Conservation (phyloP, 2,113 vertebrate species). For the Gadus macrocephalus region DNA sequence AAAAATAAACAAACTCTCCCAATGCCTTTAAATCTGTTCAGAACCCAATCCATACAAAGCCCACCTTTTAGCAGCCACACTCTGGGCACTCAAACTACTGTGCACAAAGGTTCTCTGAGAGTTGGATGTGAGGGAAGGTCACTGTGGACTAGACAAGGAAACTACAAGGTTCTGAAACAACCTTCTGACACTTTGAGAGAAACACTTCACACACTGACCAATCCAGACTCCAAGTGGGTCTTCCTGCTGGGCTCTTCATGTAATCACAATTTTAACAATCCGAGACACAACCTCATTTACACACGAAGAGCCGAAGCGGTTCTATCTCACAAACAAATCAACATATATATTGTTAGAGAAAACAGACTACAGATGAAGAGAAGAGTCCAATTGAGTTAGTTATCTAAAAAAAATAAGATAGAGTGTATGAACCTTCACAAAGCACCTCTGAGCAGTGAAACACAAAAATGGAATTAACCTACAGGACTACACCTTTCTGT, state of each 20-base stretch:
- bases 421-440: too few relatives aligned
- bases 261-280: constrained; percentile 10
- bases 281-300: constrained; percentile 12
- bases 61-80: constrained; percentile 46
- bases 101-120: too few relatives aligned
- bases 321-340: constrained; percentile 47
- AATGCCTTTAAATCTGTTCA: constrained; percentile 69
- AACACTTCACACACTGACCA: too few relatives aligned
- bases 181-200: constrained; percentile 13
- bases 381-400: too few relatives aligned
- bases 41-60: constrained; percentile 56
- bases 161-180: background rate
- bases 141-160: too few relatives aligned
- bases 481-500: too few relatives aligned
- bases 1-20: constrained; percentile 63
- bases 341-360: constrained; percentile 32
- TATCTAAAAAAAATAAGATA: too few relatives aligned
- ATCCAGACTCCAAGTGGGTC: too few relatives aligned
- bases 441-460: too few relatives aligned
- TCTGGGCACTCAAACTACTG: constrained; percentile 10
- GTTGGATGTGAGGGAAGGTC: too few relatives aligned
- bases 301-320: constrained; percentile 30
- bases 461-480: too few relatives aligned
- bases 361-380: too few relatives aligned
- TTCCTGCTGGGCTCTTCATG: background rate